Evolutionary conservation across 1,140 invertebrate species (phyloP), one percentile per base, ranked within the genome.

Genomic region (Bombus huntii): DNA sequence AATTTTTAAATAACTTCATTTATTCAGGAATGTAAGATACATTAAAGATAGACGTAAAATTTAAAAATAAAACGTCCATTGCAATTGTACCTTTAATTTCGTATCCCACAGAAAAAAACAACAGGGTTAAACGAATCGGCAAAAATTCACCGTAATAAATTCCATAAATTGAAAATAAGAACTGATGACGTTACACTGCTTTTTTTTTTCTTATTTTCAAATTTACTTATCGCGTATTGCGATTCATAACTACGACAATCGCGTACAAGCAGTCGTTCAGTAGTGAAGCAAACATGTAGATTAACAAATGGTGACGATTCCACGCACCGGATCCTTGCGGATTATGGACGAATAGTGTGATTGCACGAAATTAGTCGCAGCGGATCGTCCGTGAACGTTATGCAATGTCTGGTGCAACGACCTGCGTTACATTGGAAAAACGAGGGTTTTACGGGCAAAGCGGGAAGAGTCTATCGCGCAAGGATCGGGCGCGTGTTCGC

Each of bases 371-470:
- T 85, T 74, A 74, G 59, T 47, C 77, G 47, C 76, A 68, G 31
- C 53, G 70, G 57, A 80, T 81, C 70, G 83, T 72, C 71, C 78
- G 62, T 81, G 79, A 74, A 81, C 47, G 44, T 85, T 85, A 74
- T 78, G 84, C 84, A 81, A 85, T 74, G 78, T 28, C 70, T 68
- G 78, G 84, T 85, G 71, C 79, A 85, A 85, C 84, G 84, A 85
- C 84, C 84, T 39, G 59, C 71, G 44, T 81, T 47, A 28, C 79
- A 57, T 42, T 81, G 37, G 59, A 73, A 73, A 85, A 75, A 53
- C 70, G 71, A 57, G 6, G 71, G 22, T 85, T 66, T 85, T 81
- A 68, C 53, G 42, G n/a, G 13, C 1, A 39, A 66, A 44, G 77
- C 81, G 34, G 73, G 42, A 76, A 47, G 44, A 25, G 42, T 18